Conservation (phyloP, 2,797 vertebrate species). For the Xerus rutilus region DNA sequence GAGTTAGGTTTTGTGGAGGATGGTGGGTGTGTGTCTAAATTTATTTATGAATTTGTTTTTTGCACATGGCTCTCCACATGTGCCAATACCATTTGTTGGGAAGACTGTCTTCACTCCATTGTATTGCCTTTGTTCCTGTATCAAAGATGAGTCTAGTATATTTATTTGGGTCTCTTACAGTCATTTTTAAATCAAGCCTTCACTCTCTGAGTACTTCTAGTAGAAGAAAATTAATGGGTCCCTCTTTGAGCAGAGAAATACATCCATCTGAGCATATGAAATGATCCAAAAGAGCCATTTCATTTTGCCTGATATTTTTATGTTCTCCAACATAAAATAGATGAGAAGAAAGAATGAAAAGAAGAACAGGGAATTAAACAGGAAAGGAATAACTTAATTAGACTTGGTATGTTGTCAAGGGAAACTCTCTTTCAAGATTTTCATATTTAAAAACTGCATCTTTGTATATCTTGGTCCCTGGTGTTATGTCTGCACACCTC, state of each 20-base stretch:
- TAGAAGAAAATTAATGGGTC: neutral
- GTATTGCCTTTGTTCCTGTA: neutral
- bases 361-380: neutral
- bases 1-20: too few relatives aligned
- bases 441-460: neutral
- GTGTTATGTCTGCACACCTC: neutral
- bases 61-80: neutral
- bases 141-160: neutral
- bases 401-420: neutral
- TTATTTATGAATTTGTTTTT: neutral
- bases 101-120: neutral
- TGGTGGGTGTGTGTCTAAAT: too few relatives aligned
- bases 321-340: neutral
- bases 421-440: neutral
- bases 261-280: neutral
- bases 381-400: neutral
- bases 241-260: neutral
- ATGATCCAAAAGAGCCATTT: neutral
- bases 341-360: neutral
- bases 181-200: neutral
- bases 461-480: neutral
- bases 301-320: conserved; percentile 5
- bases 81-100: neutral
- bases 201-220: neutral
- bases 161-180: neutral